Conservation (phyloP, 2,113 vertebrate species). For the Syngnathus typhle region DNA sequence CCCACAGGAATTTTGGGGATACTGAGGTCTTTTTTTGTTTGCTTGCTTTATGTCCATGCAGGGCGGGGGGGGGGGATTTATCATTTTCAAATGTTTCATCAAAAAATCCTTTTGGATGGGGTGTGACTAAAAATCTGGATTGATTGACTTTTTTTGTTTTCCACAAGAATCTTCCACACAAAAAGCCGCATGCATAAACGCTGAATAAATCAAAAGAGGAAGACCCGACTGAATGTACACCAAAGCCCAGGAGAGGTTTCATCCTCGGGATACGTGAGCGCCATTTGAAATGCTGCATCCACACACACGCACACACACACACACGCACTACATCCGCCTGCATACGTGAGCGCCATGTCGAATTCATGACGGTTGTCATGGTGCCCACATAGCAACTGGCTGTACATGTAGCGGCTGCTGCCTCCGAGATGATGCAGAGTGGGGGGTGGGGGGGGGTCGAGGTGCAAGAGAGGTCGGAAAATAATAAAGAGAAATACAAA, state of each 20-base stretch:
- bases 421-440: slow-evolving; percentile 28
- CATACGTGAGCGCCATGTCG: slow-evolving; percentile 65
- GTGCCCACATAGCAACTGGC: slow-evolving; percentile 67
- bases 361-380: slow-evolving; percentile 72
- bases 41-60: not conserved
- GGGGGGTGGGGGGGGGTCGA: not conserved
- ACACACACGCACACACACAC: slow-evolving; percentile 30
- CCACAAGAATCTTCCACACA: slow-evolving; percentile 10
- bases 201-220: slow-evolving; percentile 20
- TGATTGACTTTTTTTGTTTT: not conserved
- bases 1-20: not conserved
- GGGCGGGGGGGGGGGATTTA: not conserved
- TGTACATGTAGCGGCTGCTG: slow-evolving; percentile 60
- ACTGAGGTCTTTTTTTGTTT: not conserved
- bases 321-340: slow-evolving; percentile 58
- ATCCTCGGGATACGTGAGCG: slow-evolving; percentile 51
- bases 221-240: slow-evolving; percentile 30
- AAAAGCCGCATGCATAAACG: not conserved
- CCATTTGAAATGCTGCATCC: slow-evolving; percentile 58
- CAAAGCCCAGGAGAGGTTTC: slow-evolving; percentile 37
- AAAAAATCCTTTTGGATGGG: not conserved
- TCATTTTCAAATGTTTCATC: not conserved
- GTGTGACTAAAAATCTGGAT: not conserved
- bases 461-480: slow-evolving; percentile 2
- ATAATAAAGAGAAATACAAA: slow-evolving; percentile 16